Base-by-base conservation (phyloP, 2,113 vertebrate species). In the Corythoichthys haematopterus region DNA sequence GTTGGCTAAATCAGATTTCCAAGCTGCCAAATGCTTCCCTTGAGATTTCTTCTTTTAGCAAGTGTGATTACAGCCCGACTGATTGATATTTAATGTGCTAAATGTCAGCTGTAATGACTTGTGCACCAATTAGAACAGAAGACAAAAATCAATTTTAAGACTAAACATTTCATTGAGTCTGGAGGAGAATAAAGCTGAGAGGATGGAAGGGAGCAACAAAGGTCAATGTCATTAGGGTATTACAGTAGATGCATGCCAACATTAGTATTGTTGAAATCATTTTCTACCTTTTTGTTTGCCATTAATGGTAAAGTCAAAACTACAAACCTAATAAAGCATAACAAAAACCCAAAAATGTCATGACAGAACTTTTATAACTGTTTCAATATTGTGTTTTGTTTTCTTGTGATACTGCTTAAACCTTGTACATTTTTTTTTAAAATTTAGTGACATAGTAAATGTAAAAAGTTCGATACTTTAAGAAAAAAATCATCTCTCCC, bases 21-120 rank as follows among this genome's bases (percentile, higher is more conserved):
- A 56, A 35, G 53, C 53, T 11, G 53, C 53, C 28, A 61, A 61
- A 45, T 48, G 28, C 53, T 38, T 70, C 60, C 51, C 12, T 59
- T 71, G 53, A 72, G 35, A 64, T 16, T 16, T 33, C 57, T 78
- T 47, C 57, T 65, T 15, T 72, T 57, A 60, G 38, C 2, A 28
- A 53, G 66, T 20, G 38, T 2, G 35, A 70, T 28, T 65, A 65
- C 63, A 71, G 38, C 59, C 69, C 47, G 56, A 7, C 36, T 63
- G 66, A 66, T 58, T 74, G 65, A 71, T 71, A 72, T 71, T 69
- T 55, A 13, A n/a, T 55, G 43, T 45, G 64, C 72, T 65, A 68
- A 46, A 60, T 48, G 56, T 51, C 38, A 55, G 48, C 61, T 59
- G 16, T 59, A 66, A 75, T 69, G 61, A 76, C 47, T 68, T 60